These are phyloP conservation scores for Mystacides longicornis DNA, from an alignment of 2,888 invertebrate species.

Conservation along the genomic window DNA sequence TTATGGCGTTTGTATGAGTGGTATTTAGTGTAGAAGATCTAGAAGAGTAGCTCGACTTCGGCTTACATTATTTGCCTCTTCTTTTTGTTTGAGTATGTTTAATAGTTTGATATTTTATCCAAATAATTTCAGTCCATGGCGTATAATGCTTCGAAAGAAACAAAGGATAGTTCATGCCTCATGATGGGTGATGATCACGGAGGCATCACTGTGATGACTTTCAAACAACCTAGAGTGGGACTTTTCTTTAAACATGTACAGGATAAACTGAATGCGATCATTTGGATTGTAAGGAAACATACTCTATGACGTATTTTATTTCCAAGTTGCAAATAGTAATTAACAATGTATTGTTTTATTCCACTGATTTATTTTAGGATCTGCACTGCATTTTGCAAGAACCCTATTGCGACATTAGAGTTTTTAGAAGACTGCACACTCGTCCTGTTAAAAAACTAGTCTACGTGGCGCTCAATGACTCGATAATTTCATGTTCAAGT, in stretches of 20 bases:
- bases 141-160: conserved; percentile 35
- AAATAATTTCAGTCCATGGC: conserved; percentile 46
- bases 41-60: no score
- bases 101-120: no score
- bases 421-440: conserved; percentile 41
- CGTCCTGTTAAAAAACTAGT: conserved; percentile 44
- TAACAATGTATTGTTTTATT: no score
- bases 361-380: conserved; percentile 12
- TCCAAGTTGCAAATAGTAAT: background rate
- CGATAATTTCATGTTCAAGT: conserved; percentile 50
- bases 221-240: conserved; percentile 47
- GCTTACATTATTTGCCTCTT: no score
- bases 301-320: background rate
- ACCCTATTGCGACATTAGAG: conserved; percentile 40
- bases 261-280: conserved; percentile 49
- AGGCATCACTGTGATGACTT: conserved; percentile 43
- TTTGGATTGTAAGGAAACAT: conserved; percentile 47
- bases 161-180: conserved; percentile 36
- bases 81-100: no score
- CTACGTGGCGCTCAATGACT: conserved; percentile 40
- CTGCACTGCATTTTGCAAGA: conserved; percentile 42
- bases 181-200: conserved; percentile 52
- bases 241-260: conserved; percentile 47
- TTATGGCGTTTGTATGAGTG: no score
- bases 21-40: no score